Evolutionary conservation across 2,797 vertebrate species (phyloP).

Genomic region (Sebastes taczanowskii): DNA sequence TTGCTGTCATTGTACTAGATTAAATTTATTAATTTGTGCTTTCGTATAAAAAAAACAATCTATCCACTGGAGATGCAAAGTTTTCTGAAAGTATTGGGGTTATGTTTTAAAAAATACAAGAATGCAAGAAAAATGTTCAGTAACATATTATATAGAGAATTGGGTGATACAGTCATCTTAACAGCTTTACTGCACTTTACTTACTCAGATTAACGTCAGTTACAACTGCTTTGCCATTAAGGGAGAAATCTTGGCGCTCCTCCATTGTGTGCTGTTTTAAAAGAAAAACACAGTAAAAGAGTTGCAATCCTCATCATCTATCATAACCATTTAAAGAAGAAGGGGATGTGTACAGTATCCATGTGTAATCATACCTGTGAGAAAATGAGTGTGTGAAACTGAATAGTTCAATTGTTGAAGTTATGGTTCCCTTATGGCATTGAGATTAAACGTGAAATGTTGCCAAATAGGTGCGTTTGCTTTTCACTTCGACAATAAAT

Average conservation of each 20-base stretch:
- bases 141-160: not conserved
- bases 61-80: not conserved
- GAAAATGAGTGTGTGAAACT: not conserved
- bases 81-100: not conserved
- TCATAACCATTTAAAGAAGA: not conserved
- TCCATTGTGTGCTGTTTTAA: conserved; percentile 60
- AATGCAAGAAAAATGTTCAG: not conserved
- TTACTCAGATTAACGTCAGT: conserved; percentile 70
- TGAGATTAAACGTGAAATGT: too few relatives aligned
- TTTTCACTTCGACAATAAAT: too few relatives aligned
- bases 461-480: too few relatives aligned
- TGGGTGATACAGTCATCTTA: not conserved
- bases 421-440: too few relatives aligned
- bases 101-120: not conserved
- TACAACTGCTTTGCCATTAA: conserved; percentile 55
- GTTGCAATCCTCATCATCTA: not conserved
- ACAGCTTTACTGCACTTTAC: not conserved
- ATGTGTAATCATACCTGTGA: too few relatives aligned
- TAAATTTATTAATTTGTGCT: not conserved
- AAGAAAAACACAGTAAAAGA: not conserved
- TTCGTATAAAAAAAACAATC: not conserved
- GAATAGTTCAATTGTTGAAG: not conserved
- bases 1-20: not conserved
- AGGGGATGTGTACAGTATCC: too few relatives aligned
- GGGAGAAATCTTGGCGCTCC: conserved; percentile 46